Conservation (phyloP, 2,888 invertebrate species). For the Alcis repandata region DNA sequence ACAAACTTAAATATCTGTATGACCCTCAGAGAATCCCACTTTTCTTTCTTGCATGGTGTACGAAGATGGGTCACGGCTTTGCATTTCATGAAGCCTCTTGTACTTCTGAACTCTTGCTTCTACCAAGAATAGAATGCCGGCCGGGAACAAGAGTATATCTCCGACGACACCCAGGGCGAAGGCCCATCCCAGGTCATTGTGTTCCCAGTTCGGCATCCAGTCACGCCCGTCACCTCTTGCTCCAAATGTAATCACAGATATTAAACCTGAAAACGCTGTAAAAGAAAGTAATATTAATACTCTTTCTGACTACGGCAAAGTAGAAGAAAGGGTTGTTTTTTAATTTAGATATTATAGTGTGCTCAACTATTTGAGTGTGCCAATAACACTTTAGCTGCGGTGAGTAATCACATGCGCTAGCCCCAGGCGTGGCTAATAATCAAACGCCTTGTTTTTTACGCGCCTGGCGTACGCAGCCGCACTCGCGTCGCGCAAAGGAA, state of each 20-base stretch:
- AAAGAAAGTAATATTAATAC: slow-evolving; percentile 16
- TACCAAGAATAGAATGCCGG: slow-evolving; percentile 93
- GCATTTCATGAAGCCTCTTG: slow-evolving; percentile 90
- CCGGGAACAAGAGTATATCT: slow-evolving; percentile 90
- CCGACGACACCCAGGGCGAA: slow-evolving; percentile 95
- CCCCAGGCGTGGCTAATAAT: too few species aligned
- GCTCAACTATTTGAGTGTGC: too few species aligned
- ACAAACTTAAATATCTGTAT: slow-evolving; percentile 89
- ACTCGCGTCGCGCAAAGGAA: too few species aligned
- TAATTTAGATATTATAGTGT: too few species aligned
- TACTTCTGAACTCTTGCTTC: slow-evolving; percentile 93
- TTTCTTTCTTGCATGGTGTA: slow-evolving; percentile 90
- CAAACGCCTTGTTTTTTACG: too few species aligned
- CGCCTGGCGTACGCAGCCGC: too few species aligned
- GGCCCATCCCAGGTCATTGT: slow-evolving; percentile 98
- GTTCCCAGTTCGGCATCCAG: slow-evolving; percentile 98
- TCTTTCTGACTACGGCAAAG: too few species aligned
- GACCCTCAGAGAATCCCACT: slow-evolving; percentile 83
- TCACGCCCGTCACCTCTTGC: slow-evolving; percentile 95
- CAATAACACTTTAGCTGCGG: too few species aligned
- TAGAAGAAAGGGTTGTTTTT: too few species aligned
- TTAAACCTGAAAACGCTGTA: slow-evolving; percentile 91
- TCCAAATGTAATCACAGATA: slow-evolving; percentile 95
- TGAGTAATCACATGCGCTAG: too few species aligned
- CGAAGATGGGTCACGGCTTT: slow-evolving; percentile 88